Conservation (phyloP, 2,113 vertebrate genomes). For the Apeltes quadracus region DNA sequence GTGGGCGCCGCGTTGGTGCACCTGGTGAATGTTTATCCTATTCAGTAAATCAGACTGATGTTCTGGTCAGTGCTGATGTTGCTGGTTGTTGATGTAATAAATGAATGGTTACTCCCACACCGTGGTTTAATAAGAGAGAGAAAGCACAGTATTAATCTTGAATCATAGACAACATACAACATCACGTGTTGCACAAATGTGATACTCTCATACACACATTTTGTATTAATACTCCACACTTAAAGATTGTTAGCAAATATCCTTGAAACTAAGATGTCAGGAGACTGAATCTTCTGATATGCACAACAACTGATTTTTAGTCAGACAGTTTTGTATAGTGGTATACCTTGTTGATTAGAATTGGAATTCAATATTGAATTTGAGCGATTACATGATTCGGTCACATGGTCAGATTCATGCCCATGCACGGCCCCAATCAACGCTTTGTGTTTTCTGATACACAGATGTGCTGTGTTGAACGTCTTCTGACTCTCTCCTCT, state of each 20-base stretch:
- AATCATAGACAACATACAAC: slow-evolving; percentile 35
- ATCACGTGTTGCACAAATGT: slow-evolving; percentile 26
- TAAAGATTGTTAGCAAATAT: not conserved
- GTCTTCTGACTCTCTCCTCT: slow-evolving; percentile 20
- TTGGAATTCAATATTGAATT: not conserved
- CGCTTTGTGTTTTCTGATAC: too few species aligned
- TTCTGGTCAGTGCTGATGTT: not conserved
- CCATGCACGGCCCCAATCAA: too few species aligned
- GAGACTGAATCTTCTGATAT: not conserved
- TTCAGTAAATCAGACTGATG: not conserved
- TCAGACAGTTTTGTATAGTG: not conserved
- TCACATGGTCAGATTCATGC: not conserved
- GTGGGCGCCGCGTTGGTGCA: not conserved
- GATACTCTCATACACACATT: not conserved
- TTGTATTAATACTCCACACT: not conserved
- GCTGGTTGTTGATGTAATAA: slow-evolving; percentile 26
- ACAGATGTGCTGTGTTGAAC: slow-evolving; percentile 1
- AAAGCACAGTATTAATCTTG: slow-evolving; percentile 23
- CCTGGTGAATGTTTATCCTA: not conserved
- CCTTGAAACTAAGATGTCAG: not conserved
- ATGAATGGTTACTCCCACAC: slow-evolving; percentile 46
- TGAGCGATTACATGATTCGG: too few species aligned
- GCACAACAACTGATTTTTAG: not conserved
- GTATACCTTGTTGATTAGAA: not conserved
- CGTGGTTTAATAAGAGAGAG: slow-evolving; percentile 43